Evolutionary conservation across 2,888 invertebrate species (phyloP), one percentile per base, ranked within the genome.

Genomic region (Andrena flavipes): DNA sequence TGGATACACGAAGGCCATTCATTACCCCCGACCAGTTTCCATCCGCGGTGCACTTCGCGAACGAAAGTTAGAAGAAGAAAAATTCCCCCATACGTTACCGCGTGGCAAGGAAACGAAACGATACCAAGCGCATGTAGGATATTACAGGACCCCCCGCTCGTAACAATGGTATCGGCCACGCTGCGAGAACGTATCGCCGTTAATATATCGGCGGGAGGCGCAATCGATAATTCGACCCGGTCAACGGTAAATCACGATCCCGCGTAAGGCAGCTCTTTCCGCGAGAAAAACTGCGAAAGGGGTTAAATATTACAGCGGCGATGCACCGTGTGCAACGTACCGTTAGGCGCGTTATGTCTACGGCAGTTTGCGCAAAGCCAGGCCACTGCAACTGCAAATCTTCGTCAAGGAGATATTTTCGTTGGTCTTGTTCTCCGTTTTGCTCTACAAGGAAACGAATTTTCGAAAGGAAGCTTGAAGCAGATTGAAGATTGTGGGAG

Each of bases 211-310:
- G 62, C 60, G 13, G 33, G 6, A 0, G 29, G 8, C 30, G 48
- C 76, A 29, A 86, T 86, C 88, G 84, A 90, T 90, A 88, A 88
- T 90, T 88, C 84, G 82, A 79, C 59, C 71, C 76, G 73, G 10
- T 68, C 76, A 51, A 71, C 73, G 74, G 73, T 86, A 88, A 89
- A 88, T 88, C 88, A 88, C 82, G 64, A 81, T 76, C 79, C 49
- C 76, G 26, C 79, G 70, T 77, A 77, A 72, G 67, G 63, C 72
- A 42, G 70, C 60, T 62, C 29, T 67, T 83, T 77, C 64, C 49
- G 23, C 68, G 49, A 74, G 77, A 76, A 76, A 80, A 77, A 82
- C 54, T 74, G 73, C 67, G 54, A 72, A 65, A 48, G 63, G 60
- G 80, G 82, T 88, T 87, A 87, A 88, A 88, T 87, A 88, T 87